Percentiles rank a stretch among this genome's conserved stretches.
Evolutionary conservation across 2,888 invertebrate species (phyloP).

Genomic region (Apodemia zela): DNA sequence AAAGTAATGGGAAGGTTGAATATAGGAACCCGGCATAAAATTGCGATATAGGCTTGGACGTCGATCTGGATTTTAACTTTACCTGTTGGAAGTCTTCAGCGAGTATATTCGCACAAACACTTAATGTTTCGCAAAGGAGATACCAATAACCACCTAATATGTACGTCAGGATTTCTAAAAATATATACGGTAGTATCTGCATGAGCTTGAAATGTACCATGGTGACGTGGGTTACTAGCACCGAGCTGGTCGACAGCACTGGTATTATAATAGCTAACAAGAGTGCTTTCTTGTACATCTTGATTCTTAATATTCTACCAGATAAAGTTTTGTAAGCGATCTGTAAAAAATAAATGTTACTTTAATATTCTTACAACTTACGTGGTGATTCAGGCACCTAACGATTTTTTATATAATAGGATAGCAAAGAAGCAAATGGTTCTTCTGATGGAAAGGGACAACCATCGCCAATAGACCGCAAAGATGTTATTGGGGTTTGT

Average conservation of each 20-base stretch:
- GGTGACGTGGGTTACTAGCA: conserved; percentile 84
- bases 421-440: too few relatives aligned
- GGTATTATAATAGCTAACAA: conserved; percentile 81
- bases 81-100: conserved; percentile 86
- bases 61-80: conserved; percentile 11
- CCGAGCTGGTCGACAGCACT: conserved; percentile 81
- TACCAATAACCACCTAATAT: conserved; percentile 87
- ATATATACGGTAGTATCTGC: conserved; percentile 85
- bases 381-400: too few relatives aligned
- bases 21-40: too few relatives aligned
- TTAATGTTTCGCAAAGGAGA: conserved; percentile 83
- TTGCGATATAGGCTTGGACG: not conserved
- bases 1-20: too few relatives aligned
- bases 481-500: too few relatives aligned
- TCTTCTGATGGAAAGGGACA: too few relatives aligned
- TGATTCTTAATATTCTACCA: conserved; percentile 76
- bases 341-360: conserved; percentile 45
- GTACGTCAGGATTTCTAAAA: conserved; percentile 84
- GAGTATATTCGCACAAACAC: conserved; percentile 82
- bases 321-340: conserved; percentile 82
- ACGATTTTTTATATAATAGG: too few relatives aligned
- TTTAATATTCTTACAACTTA: too few relatives aligned
- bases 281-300: conserved; percentile 80
- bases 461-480: too few relatives aligned
- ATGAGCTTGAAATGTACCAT: conserved; percentile 84